phyloP scores from a whole-genome alignment of 1,140 invertebrate species.

The Cephus cinctus region DNA sequence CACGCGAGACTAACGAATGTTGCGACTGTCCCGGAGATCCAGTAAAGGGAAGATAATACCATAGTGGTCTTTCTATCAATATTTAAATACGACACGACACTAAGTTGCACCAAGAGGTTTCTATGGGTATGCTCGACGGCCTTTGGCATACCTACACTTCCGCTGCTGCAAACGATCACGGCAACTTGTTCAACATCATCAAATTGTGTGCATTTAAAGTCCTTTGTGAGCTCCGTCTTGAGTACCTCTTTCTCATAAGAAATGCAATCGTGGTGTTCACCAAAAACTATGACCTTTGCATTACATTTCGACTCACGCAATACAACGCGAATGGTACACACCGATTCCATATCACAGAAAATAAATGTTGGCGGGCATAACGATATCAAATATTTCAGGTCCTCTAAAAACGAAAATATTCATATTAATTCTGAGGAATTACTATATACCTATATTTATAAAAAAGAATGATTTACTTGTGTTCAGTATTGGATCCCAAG shows the following conservation, averaged over 20 bases:
- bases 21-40: not conserved
- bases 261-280: not conserved
- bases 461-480: not conserved
- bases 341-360: conserved; percentile 20
- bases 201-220: not conserved
- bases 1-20: conserved; percentile 30
- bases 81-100: not conserved
- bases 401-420: conserved; percentile 19
- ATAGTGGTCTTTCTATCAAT: not conserved
- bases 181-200: conserved; percentile 7
- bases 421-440: not conserved
- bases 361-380: conserved; percentile 26
- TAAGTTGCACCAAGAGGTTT: conserved; percentile 48
- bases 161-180: conserved; percentile 59
- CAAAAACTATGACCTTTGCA: conserved; percentile 12
- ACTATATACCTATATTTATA: not conserved
- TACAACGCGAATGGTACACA: conserved; percentile 5
- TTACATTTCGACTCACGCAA: not conserved
- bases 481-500: not conserved
- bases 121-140: conserved; percentile 77
- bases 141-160: conserved; percentile 86
- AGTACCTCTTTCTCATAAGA: not conserved
- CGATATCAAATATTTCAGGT: conserved; percentile 24
- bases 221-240: not conserved
- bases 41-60: not conserved